Evolutionary conservation across 2,888 invertebrate species (phyloP), one percentile per base, ranked within the genome.

Genomic region (Drosophila colorata): DNA sequence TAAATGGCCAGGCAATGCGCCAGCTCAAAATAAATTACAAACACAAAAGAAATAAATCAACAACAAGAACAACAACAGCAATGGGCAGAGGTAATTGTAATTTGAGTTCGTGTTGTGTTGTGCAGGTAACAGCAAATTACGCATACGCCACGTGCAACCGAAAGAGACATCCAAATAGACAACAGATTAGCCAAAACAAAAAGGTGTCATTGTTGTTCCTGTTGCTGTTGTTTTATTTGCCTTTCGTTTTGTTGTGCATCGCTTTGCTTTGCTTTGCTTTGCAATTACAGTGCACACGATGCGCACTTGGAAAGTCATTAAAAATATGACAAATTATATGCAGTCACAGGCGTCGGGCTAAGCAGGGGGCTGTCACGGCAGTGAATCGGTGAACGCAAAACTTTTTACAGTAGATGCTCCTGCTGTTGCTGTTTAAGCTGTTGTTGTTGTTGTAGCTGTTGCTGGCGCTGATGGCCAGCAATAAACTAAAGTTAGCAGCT

Each of bases 401-500:
- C 67, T 86, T 79, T 72, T 67, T 65, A 46, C 53, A 61, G 58
- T 28, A 43, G 53, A n/a, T 46, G 33, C 16, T 40, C 18, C 33
- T 64, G 57, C 43, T 61, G 47, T 37, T 49, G 43, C 46, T 59
- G 58, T 43, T 57, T 74, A 47, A 65, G 71, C 61, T n/a, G n/a
- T 6, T 58, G 40, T 16, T 53, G 67, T 14, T 44, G 44, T 41
- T 28, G 40, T 18, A 59, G 55, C 46, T 64, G 53, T 38, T 25
- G 52, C 58, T 59, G 65, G 44, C 65, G 78, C 60, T 78, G 80
- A 80, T 75, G 80, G 69, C 63, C 67, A 69, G 80, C 86, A 82
- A 82, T 87, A 85, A 87, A 85, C 82, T 78, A 82, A 87, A 85
- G 85, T 85, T 85, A 85, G 86, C 86, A 85, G 86, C 88, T 85